Conservation (phyloP, 2,888 invertebrate genomes). For the Ochlodes sylvanus region DNA sequence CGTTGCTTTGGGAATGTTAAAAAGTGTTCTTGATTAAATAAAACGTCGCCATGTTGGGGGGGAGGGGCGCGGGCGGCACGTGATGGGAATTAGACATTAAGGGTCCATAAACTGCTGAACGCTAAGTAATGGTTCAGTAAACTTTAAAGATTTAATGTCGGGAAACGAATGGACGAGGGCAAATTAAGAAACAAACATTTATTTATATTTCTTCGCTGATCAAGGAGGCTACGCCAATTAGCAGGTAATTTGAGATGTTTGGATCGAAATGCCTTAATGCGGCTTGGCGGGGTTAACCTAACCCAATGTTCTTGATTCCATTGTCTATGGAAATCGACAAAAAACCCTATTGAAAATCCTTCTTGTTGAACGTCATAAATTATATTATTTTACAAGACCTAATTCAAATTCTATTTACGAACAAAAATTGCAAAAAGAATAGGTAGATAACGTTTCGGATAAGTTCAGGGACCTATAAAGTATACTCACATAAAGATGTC, state of each 20-base stretch:
- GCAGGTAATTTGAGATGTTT: too few relatives aligned
- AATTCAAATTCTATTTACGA: too few relatives aligned
- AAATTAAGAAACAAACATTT: conserved; percentile 12
- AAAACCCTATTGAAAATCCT: too few relatives aligned
- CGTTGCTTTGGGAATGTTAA: conserved; percentile 73
- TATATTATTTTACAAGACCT: too few relatives aligned
- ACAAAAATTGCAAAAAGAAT: too few relatives aligned
- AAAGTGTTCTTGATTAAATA: conserved; percentile 83
- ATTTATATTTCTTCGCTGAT: neutral
- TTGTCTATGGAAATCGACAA: too few relatives aligned
- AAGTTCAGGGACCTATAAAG: neutral
- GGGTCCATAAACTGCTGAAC: conserved; percentile 55
- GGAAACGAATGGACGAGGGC: neutral
- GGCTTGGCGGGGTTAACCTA: too few relatives aligned
- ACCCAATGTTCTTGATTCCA: too few relatives aligned
- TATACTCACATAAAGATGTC: neutral
- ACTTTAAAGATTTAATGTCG: conserved; percentile 50
- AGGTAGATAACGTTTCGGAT: too few relatives aligned
- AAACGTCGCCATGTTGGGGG: conserved; percentile 66
- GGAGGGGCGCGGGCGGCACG: conserved; percentile 57
- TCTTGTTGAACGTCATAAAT: too few relatives aligned
- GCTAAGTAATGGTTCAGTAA: conserved; percentile 56
- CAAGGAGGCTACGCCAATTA: neutral
- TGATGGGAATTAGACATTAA: conserved; percentile 68
- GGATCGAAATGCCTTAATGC: too few relatives aligned